Percentiles rank a stretch among this genome's conserved stretches.
These are phyloP conservation scores for Aromia moschata DNA, from an alignment of 2,888 invertebrate species.

Conservation along the genomic window DNA sequence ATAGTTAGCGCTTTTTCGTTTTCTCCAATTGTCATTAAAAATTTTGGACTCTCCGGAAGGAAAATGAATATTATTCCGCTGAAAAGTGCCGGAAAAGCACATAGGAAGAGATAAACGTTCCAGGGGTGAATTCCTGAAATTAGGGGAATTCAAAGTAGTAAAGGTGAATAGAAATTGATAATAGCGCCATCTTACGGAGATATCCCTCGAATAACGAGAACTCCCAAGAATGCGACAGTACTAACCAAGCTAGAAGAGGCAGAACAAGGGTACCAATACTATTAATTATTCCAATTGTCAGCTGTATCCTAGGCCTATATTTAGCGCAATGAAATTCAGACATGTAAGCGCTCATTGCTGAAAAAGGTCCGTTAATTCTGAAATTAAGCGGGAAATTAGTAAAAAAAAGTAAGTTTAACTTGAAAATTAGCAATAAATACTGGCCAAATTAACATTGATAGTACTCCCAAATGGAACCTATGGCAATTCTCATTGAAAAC, in stretches of 20 bases:
- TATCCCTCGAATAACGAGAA: constrained; percentile 46
- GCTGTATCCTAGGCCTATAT: constrained; percentile 71
- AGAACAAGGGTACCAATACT: constrained; percentile 71
- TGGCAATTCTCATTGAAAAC: too few species aligned
- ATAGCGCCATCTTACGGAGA: constrained; percentile 3
- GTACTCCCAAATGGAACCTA: too few species aligned
- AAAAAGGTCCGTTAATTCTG: constrained; percentile 48
- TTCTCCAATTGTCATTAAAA: constrained; percentile 74
- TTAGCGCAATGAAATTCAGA: constrained; percentile 76
- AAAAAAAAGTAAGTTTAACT: too few species aligned
- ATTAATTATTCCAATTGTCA: constrained; percentile 72
- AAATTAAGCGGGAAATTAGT: too few species aligned
- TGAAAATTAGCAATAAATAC: too few species aligned
- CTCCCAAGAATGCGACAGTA: constrained; percentile 71
- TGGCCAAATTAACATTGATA: too few species aligned
- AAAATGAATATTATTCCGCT: constrained; percentile 63
- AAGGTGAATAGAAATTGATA: background rate
- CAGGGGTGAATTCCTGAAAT: constrained; percentile 67
- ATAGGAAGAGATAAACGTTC: constrained; percentile 69
- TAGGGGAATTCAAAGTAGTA: background rate
- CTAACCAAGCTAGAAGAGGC: constrained; percentile 75
- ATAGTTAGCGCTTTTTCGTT: constrained; percentile 72
- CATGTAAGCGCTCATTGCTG: constrained; percentile 64
- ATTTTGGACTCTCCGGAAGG: constrained; percentile 81
- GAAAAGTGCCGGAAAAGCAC: constrained; percentile 72